Percentiles rank a stretch among this genome's conserved stretches.
Evolutionary conservation across 2,113 vertebrate genomes (phyloP).

Genomic region (Muntiacus reevesi): DNA sequence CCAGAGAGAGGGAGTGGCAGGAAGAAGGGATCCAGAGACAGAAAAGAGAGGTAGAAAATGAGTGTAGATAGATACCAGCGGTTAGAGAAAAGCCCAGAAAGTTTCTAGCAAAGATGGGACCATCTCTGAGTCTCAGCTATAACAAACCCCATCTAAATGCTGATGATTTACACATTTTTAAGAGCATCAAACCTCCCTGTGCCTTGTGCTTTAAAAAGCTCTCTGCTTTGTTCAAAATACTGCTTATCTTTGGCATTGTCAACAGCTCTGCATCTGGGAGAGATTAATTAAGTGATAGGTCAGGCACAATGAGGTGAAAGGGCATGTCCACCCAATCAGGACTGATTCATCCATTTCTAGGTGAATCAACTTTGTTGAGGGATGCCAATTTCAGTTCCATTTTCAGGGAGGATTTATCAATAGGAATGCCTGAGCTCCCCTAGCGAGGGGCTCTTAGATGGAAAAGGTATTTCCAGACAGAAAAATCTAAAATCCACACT

Average conservation of each 20-base stretch:
- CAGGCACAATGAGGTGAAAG: conserved; percentile 83
- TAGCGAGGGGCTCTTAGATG: neutral
- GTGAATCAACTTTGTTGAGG: conserved; percentile 75
- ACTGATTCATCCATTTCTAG: conserved; percentile 71
- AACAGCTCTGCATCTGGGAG: conserved; percentile 76
- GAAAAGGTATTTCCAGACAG: conserved; percentile 38
- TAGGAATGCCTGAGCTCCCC: conserved; percentile 15
- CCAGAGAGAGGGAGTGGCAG: neutral
- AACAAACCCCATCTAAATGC: conserved; percentile 35
- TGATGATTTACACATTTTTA: conserved; percentile 28
- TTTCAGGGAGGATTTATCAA: conserved; percentile 45
- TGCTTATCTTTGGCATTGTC: conserved; percentile 77
- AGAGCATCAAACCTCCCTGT: conserved; percentile 46
- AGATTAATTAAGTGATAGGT: conserved; percentile 84
- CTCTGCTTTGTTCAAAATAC: conserved; percentile 73
- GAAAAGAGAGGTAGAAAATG: neutral
- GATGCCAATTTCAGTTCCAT: conserved; percentile 58
- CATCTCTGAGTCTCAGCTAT: neutral
- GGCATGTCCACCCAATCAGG: conserved; percentile 80
- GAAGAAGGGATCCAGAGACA: conserved; percentile 4
- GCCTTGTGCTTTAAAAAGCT: conserved; percentile 51
- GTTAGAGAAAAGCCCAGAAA: neutral
- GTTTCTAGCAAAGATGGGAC: conserved; percentile 25
- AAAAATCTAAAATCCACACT: conserved; percentile 45
- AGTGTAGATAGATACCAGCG: neutral